Conservation (phyloP, 2,113 vertebrate genomes). For the Salvator merianae region DNA sequence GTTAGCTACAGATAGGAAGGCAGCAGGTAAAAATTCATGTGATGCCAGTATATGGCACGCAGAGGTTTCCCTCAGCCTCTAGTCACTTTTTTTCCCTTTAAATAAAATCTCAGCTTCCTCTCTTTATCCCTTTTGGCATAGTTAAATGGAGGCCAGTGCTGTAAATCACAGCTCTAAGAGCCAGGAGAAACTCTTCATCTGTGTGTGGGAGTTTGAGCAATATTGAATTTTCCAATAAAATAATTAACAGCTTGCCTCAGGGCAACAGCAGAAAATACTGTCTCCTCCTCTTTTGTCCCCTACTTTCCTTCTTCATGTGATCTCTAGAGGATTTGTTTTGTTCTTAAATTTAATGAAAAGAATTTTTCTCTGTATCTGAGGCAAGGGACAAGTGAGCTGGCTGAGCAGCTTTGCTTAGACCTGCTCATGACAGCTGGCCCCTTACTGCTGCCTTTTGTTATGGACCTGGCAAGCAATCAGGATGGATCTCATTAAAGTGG, state of each 20-base stretch:
- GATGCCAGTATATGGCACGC: not conserved
- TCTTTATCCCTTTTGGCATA: constrained; percentile 6
- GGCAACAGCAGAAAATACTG: constrained; percentile 57
- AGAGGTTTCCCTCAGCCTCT: not conserved
- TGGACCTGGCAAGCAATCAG: fast-evolving
- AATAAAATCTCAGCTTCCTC: constrained; percentile 26
- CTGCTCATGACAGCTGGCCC: not conserved
- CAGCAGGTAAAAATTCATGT: not conserved
- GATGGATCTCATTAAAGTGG: constrained; percentile 5
- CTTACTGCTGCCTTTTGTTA: not conserved
- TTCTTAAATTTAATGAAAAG: constrained; percentile 58
- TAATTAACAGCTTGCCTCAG: constrained; percentile 61
- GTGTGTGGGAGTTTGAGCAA: constrained; percentile 39
- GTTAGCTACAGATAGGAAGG: fast-evolving
- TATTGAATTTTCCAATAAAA: constrained; percentile 65
- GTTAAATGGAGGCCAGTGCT: constrained; percentile 24
- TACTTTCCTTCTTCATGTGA: constrained; percentile 31
- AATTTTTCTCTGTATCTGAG: not conserved
- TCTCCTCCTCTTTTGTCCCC: constrained; percentile 28
- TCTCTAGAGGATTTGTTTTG: constrained; percentile 47
- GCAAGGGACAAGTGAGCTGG: not conserved
- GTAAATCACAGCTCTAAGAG: constrained; percentile 52
- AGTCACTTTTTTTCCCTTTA: not conserved
- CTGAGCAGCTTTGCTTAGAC: fast-evolving
- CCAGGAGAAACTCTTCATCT: constrained; percentile 36